These are phyloP conservation scores for Hybognathus amarus DNA, from an alignment of 2,797 vertebrate genomes.

Conservation along the genomic window DNA sequence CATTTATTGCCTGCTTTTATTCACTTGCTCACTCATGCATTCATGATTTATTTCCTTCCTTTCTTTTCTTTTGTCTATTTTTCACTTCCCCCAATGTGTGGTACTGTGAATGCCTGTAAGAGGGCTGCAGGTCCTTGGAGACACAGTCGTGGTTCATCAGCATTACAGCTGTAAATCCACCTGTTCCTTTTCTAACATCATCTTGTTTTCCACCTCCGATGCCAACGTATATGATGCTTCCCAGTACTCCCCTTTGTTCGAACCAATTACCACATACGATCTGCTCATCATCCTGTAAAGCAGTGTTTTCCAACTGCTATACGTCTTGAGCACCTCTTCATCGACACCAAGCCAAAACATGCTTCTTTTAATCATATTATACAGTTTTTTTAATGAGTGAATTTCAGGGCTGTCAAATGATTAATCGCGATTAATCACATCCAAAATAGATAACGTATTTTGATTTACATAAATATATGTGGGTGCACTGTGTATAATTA, in stretches of 20 bases:
- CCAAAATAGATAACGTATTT: no score
- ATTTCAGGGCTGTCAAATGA: no score
- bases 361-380: background rate
- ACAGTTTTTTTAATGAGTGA: background rate
- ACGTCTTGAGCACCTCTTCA: background rate
- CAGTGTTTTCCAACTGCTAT: background rate
- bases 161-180: constrained; percentile 54
- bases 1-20: constrained; percentile 76
- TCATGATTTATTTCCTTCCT: constrained; percentile 54
- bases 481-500: no score
- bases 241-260: constrained; percentile 27
- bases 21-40: constrained; percentile 64
- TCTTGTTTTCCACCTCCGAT: constrained; percentile 36
- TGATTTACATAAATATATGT: no score
- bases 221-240: constrained; percentile 23
- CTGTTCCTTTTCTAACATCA: constrained; percentile 60
- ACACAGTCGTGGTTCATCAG: constrained; percentile 78
- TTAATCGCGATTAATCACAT: no score
- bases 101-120: constrained; percentile 79
- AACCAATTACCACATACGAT: constrained; percentile 12
- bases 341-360: background rate
- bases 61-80: constrained; percentile 63
- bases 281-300: background rate
- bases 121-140: constrained; percentile 68
- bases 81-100: constrained; percentile 70